Conservation (phyloP, 2,797 vertebrate genomes). For the Parotocinclus haroldoi region DNA sequence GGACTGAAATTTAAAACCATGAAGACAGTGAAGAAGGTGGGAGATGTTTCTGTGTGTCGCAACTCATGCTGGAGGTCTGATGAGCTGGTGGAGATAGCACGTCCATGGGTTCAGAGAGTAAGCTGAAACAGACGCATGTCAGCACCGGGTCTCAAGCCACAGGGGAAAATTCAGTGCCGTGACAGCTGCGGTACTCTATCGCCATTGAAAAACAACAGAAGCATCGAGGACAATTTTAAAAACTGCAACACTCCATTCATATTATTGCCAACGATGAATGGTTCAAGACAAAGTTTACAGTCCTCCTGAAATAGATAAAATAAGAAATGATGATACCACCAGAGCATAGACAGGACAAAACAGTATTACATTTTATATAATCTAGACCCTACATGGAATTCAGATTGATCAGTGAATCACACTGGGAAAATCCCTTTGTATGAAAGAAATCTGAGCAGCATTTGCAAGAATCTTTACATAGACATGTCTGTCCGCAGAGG, state of each 20-base stretch:
- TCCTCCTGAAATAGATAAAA: too few species aligned
- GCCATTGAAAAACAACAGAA: constrained; percentile 5
- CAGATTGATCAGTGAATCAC: constrained; percentile 16
- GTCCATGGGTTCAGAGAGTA: constrained; percentile 10
- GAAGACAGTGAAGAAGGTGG: constrained; percentile 15
- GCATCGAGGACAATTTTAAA: background rate
- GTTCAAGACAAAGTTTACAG: too few species aligned
- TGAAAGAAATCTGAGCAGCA: constrained; percentile 54
- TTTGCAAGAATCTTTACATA: constrained; percentile 64
- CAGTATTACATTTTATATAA: background rate
- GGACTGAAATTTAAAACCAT: constrained; percentile 25
- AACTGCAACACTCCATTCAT: background rate
- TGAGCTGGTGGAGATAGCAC: background rate
- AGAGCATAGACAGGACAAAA: too few species aligned
- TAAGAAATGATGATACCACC: too few species aligned
- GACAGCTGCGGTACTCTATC: constrained; percentile 27
- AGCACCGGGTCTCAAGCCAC: constrained; percentile 17
- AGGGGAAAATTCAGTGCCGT: constrained; percentile 12
- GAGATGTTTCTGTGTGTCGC: constrained; percentile 12
- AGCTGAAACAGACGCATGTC: constrained; percentile 22
- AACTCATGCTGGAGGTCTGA: background rate
- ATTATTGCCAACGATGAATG: too few species aligned
- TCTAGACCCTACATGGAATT: constrained; percentile 3
- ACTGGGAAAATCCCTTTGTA: constrained; percentile 35
- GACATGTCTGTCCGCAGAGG: constrained; percentile 79